phyloP scores from a whole-genome alignment of 2,113 vertebrate genomes.

The Mus spicilegus region DNA sequence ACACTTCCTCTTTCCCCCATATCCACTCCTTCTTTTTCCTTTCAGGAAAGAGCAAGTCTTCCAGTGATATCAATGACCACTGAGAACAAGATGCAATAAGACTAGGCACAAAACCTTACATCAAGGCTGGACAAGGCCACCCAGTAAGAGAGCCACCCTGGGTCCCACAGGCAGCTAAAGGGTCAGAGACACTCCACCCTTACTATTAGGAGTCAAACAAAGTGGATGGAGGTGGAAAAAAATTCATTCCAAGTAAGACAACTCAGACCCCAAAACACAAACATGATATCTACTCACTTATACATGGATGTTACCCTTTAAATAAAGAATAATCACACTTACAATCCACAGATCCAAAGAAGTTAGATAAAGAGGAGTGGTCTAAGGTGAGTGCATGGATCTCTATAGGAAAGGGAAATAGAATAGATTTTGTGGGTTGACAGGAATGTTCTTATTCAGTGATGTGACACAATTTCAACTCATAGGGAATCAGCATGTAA shows the following conservation, averaged over 20 bases:
- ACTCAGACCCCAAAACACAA: neutral
- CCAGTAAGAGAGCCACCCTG: too few species aligned
- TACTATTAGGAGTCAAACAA: neutral
- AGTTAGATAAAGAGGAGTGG: neutral
- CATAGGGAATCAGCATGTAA: too few species aligned
- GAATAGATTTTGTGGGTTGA: neutral
- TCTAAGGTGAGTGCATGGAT: neutral
- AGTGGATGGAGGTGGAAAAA: neutral
- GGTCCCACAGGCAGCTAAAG: neutral
- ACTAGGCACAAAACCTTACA: neutral
- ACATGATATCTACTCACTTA: neutral
- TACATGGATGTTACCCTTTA: neutral
- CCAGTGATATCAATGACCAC: neutral
- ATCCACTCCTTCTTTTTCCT: neutral
- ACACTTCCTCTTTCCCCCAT: neutral
- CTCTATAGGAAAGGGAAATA: neutral
- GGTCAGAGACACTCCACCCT: neutral
- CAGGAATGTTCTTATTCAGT: neutral
- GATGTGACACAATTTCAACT: neutral
- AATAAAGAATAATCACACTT: neutral
- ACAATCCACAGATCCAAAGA: neutral
- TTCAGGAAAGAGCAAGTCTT: neutral
- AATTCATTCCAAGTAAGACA: neutral
- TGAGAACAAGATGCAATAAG: neutral
- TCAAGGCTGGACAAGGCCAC: neutral